Base-by-base conservation (phyloP, 2,113 vertebrate species). In the Zingel zingel region DNA sequence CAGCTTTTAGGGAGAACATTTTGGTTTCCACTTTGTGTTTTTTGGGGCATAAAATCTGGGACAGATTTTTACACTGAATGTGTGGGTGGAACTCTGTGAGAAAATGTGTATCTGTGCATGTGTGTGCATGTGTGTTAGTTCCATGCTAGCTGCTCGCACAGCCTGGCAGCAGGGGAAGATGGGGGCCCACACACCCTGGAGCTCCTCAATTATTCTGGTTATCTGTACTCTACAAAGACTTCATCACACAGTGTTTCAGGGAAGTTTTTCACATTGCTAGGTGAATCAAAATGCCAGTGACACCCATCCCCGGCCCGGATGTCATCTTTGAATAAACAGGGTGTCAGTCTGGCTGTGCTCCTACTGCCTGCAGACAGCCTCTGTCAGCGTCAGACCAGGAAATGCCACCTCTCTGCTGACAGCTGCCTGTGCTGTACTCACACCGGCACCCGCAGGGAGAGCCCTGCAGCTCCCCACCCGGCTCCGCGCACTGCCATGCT, bases 241-340 rank as follows among this genome's bases (percentile, higher is more conserved):
- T 96, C 96, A 94, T 96, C 95, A 93, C 94, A 90, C 92, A 78
- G 88, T 83, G 92, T 95, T 96, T 96, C 94, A 81, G 89, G 80
- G 94, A 90, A 93, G 94, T 95, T 96, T 43, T 96, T 95, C 95
- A 93, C 92, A 90, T 95, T 92, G 93, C 93, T 69, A 90, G 95
- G 95, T 96, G 94, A 96, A 96, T 96, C 95, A 95, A 96, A 97
- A 96, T 95, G 94, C 94, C 96, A 95, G 95, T 95, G 96, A 98
- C 97, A 97, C 95, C 95, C 95, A 97, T 97, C 96, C 94, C 90
- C 90, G 89, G 95, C 96, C 95, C 91, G 90, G 95, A 95, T 96
- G 96, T 98, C 97, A 97, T 96, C 95, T 94, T 93, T 92, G 96
- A 98, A 98, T 98, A 98, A 97, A 98, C 97, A 98, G 96, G 95